A percentile compares a stretch with the other conserved stretches of the same genome.
These are phyloP conservation scores for Altica lythri DNA, from an alignment of 2,888 invertebrate species.

Conservation along the genomic window DNA sequence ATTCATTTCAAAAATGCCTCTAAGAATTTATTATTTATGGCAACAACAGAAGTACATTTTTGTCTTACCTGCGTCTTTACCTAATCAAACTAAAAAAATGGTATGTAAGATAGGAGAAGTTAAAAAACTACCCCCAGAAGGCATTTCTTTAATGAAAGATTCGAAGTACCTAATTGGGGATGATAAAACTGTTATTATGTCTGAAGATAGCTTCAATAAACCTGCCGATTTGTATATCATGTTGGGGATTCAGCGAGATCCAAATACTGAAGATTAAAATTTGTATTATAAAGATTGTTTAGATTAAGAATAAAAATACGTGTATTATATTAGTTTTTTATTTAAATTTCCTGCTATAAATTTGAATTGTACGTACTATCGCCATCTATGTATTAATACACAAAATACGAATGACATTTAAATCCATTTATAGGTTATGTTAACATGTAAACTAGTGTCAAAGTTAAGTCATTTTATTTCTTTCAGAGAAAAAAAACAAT, in stretches of 20 bases:
- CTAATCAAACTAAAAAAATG: slow-evolving; percentile 39
- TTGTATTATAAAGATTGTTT: no score
- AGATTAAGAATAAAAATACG: no score
- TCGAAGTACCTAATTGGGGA: slow-evolving; percentile 43
- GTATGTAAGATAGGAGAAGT: slow-evolving; percentile 45
- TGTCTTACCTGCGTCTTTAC: slow-evolving; percentile 45
- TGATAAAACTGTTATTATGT: slow-evolving; percentile 43
- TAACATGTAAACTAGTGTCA: no score
- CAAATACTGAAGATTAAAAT: slow-evolving; percentile 30
- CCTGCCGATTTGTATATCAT: slow-evolving; percentile 54
- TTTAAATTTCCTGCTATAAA: no score
- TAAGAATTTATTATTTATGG: slow-evolving; percentile 51
- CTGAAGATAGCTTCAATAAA: slow-evolving; percentile 50
- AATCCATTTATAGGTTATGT: no score
- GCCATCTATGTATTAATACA: no score
- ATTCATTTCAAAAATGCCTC: slow-evolving; percentile 45
- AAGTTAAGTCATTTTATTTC: no score
- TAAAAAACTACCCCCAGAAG: slow-evolving; percentile 21
- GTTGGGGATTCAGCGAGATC: slow-evolving; percentile 49
- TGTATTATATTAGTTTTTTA: no score
- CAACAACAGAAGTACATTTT: slow-evolving; percentile 47
- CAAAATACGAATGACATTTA: no score
- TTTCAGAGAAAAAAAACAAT: no score
- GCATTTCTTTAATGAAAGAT: slow-evolving; percentile 47
- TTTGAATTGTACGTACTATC: no score